Evolutionary conservation across 30 jellyfish, hydroid and myxozoan genomes (phyloP), one percentile per base, ranked within the genome.

Genomic region (Rhopilema esculentum): DNA sequence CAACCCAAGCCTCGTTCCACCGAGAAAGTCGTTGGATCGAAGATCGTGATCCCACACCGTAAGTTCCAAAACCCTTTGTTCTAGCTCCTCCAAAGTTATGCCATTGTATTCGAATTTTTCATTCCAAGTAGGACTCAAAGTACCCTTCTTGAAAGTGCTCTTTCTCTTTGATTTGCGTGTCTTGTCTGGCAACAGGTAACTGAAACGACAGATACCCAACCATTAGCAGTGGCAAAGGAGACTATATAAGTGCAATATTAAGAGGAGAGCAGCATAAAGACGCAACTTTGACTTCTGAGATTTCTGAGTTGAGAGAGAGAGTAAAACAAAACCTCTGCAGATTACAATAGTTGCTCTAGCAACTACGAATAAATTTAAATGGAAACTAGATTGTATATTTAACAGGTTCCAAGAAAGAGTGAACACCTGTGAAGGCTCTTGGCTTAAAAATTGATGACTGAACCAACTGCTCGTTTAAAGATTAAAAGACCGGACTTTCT

Each of bases 11-110:
- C 99, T 84, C 82, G 91, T 25, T 24, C 99, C 99, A 7, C 97
- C 99, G 20, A 96, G 90, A 74, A 96, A 96, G 64, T 91, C 96
- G 71, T 96, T 96, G 20, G 97, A 88, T 17, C 72, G 88, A 49
- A 84, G 24, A 52, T 96, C 97, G 70, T 96, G 97, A 69, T 96
- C 99, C 99, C 99, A 96, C 2, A 96, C 99, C 33, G 99, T 96
- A 32, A 96, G 80, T 72, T 96, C 99, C 29, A 96, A 80, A 64
- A 91, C 99, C 66, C 98, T 88, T 33, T 74, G 83, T 57, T 88
- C 96, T 21, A 96, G 85, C 75, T 96, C 99, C 27, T 74, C 94
- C 61, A 81, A 50, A n/a, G 94, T 26, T 15, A 96, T 93, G 19
- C 94, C 91, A 19, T 87, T 88, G 75, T 84, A 96, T 49, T 91